These are phyloP conservation scores for Ashinkailepas kermadecensis DNA, from an alignment of 2,888 invertebrate species.

Conservation along the genomic window DNA sequence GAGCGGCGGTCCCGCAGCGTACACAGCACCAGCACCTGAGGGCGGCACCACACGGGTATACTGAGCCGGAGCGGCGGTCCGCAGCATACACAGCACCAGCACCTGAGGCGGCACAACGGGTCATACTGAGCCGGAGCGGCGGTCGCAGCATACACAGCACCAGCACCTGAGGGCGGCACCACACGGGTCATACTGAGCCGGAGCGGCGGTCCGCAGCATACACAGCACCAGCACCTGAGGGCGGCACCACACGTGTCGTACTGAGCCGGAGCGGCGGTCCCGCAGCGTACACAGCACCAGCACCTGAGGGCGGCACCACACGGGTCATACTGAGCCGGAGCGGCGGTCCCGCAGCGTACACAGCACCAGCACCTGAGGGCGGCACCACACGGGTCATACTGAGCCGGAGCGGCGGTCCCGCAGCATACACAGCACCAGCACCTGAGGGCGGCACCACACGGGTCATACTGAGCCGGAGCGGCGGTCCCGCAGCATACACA, in stretches of 20 bases:
- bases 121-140: conserved; percentile 50
- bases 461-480: conserved; percentile 50
- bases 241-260: no score
- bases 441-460: conserved; percentile 40
- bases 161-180: conserved; percentile 47
- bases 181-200: conserved; percentile 40
- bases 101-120: no score
- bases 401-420: conserved; percentile 49
- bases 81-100: no score
- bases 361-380: conserved; percentile 52
- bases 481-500: conserved; percentile 49
- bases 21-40: no score
- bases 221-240: conserved; percentile 54
- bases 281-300: conserved; percentile 53
- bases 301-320: conserved; percentile 44
- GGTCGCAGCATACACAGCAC: conserved; percentile 51
- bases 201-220: conserved; percentile 49
- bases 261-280: conserved; percentile 48
- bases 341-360: conserved; percentile 49
- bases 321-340: conserved; percentile 47
- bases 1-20: no score
- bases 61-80: no score
- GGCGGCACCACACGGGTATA: no score
- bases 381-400: no score
- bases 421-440: conserved; percentile 54